Evolutionary conservation across 2,113 vertebrate species (phyloP).

Genomic region (Pica pica): DNA sequence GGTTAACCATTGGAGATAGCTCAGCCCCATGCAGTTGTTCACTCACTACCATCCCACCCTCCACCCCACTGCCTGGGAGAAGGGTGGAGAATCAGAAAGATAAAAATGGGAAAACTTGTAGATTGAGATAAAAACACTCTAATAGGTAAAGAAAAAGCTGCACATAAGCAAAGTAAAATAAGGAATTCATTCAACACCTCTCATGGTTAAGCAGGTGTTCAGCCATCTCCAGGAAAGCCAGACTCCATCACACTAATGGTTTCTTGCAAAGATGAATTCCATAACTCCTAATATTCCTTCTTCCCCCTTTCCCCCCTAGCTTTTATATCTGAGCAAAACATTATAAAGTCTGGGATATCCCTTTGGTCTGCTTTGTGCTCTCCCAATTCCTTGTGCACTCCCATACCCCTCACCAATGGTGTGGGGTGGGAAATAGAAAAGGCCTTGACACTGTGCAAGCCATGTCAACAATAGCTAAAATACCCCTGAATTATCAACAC

Average conservation of each 20-base stretch:
- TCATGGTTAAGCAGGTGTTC: not conserved
- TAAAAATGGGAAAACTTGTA: not conserved
- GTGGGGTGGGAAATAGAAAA: not conserved
- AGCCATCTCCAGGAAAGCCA: not conserved
- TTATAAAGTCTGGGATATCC: not conserved
- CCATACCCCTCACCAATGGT: rapidly evolving
- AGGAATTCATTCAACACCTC: not conserved
- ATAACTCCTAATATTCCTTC: not conserved
- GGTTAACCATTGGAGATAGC: not conserved
- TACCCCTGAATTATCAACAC: not conserved
- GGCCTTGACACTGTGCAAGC: not conserved
- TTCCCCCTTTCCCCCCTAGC: not conserved
- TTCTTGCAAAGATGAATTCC: not conserved
- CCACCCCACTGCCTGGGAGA: not conserved
- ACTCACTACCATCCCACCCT: rapidly evolving
- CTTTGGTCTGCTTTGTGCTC: not conserved
- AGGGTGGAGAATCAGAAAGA: not conserved
- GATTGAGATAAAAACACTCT: not conserved
- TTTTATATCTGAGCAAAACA: not conserved
- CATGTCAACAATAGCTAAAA: not conserved
- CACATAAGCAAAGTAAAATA: not conserved
- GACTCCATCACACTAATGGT: rapidly evolving
- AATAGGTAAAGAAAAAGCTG: not conserved
- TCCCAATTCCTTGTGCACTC: not conserved
- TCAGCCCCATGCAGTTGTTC: not conserved